Base-by-base conservation (phyloP, 2,113 vertebrate genomes). In the Sceloporus undulatus region DNA sequence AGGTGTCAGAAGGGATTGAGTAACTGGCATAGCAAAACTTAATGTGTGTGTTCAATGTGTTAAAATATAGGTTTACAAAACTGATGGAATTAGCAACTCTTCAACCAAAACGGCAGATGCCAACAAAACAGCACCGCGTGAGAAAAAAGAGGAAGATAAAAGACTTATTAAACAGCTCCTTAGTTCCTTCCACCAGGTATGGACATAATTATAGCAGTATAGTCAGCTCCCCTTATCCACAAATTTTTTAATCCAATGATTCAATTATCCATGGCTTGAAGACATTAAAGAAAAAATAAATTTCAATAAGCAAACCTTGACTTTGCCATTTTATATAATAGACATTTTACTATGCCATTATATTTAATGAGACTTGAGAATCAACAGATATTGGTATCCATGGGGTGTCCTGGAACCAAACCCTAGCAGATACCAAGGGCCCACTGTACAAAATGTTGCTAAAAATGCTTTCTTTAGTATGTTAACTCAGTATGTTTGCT, bases 61-160 rank as follows among this genome's bases (percentile, higher is more conserved):
- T 40, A 4, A 73, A 92, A 91, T 52, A 40, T 14, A 99, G 98
- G 97, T 97, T 99, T 96, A 96, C 95, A 88, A 98, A 98, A 92
- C 95, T 99, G 94, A 98, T 98, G 98, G 98, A 98, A 90, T 95
- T 99, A 93, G 97, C 98, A 94, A 98, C 98, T 79, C 96, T 98
- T 96, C 98, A 98, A 74, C 98, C 98, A 95, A 99, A 98, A 96
- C 98, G 98, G 96, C 97, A 96, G 80, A 96, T 97, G 93, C 96
- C 96, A 93, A 92, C 95, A 70, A 99, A 98, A 95, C 97, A 93
- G 1, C 95, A 95, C 86, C 96, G 96, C 81, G 96, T 97, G 84
- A 98, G 98, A 92, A 99, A 99, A 97, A 99, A 96, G 82, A 97
- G 95, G 91, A 98, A 97, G 94, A 97, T 99, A 96, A 99, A 98